These are phyloP conservation scores for Gandaritis pyraliata DNA, from an alignment of 2,888 invertebrate species.

Conservation along the genomic window DNA sequence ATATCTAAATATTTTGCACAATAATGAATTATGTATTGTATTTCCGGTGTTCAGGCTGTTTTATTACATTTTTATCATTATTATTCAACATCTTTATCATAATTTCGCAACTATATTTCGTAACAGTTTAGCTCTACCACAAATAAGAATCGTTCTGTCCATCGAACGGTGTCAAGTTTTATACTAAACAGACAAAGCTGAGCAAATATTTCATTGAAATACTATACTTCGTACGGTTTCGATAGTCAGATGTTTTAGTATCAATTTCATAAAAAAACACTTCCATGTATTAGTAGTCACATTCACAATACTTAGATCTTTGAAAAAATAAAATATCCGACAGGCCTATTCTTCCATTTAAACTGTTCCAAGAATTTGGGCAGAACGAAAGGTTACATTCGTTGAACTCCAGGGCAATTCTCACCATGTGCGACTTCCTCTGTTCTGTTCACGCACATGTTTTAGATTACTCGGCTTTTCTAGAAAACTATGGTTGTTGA, in stretches of 20 bases:
- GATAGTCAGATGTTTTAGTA: not conserved
- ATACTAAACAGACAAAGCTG: constrained; percentile 23
- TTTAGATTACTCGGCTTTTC: constrained; percentile 48
- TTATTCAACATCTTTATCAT: constrained; percentile 17
- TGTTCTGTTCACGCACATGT: constrained; percentile 56
- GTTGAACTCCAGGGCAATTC: constrained; percentile 22
- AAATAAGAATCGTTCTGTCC: constrained; percentile 6
- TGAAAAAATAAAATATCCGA: not conserved
- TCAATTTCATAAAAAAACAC: too few species aligned
- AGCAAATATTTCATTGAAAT: constrained; percentile 26
- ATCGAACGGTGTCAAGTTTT: constrained; percentile 26
- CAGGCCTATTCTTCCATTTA: not conserved
- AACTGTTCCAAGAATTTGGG: constrained; percentile 11
- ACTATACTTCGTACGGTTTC: not conserved
- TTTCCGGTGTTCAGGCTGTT: constrained; percentile 10
- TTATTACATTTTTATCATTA: not conserved
- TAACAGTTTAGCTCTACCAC: constrained; percentile 14
- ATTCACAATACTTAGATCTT: too few species aligned
- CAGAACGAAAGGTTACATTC: constrained; percentile 23
- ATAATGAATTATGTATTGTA: not conserved
- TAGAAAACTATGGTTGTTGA: not conserved
- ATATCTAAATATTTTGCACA: not conserved
- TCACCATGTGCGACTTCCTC: constrained; percentile 61
- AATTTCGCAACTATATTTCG: constrained; percentile 24
- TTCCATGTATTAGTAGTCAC: too few species aligned